Evolutionary conservation across 2,113 vertebrate genomes (phyloP), one percentile per base, ranked within the genome.

Genomic region (Tylochromis polylepis): DNA sequence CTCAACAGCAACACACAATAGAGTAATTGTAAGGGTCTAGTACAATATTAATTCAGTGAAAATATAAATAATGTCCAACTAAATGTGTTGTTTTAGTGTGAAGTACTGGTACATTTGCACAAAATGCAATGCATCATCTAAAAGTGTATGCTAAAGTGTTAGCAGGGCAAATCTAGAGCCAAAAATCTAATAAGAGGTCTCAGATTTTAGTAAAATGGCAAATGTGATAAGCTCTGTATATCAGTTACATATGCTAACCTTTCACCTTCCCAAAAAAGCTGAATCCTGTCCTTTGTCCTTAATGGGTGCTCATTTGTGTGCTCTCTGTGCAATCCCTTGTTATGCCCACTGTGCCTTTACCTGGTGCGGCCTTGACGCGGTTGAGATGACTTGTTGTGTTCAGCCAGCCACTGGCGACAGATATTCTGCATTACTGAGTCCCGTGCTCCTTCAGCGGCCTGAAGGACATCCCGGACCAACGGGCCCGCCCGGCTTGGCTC

Each of bases 381-480:
- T 85, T 87, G 92, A 24, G 94, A 5, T 0, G 18, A 22, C 79
- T 94, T 97, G 91, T 96, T 96, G 88, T 98, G 98, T 20, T 97
- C 97, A 0, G 96, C 92, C 83, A 99, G 97, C 99, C 99, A 99
- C 85, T 99, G 98, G 59, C 95, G 85, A 57, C 98, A 99, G 94
- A 99, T 99, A 43, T 98, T 97, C 85, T 96, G 96, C 90, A 99
- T 98, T 3, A 99, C 95, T 0, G 97, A 95, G 65, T 99, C 98
- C 5, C 97, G 95, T 0, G 95, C 95, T 85, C 85, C 95, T 92
- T 97, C 96, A 0, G 99, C 98, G 0, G 97, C 96, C 92, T 95
- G 96, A 0, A 95, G 93, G 49, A 98, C 97, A 0, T 97, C 97
- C 93, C 97, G 97, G 9, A 99, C 98, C 11, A 97, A 90, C 34